Evolutionary conservation across 2,888 invertebrate species (phyloP), one percentile per base, ranked within the genome.

Genomic region (Venustoraphidia nigricollis): DNA sequence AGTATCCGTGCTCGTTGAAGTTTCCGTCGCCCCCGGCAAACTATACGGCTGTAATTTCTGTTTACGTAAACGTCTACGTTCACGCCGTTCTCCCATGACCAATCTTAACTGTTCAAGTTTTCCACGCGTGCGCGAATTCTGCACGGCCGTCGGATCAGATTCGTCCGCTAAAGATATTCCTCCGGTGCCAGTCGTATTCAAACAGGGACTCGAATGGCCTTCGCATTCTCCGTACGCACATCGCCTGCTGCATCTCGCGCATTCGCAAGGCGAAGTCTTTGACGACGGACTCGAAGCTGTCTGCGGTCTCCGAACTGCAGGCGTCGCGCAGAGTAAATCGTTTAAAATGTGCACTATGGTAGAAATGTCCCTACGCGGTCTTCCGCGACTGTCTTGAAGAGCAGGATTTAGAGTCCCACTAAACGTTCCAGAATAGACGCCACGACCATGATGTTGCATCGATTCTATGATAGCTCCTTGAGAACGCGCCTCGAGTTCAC

Each of bases 341-440:
- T 94, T 94, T 56, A 95, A 71, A 66, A 95, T 94, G 67, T 95
- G 94, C 56, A 94, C 91, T 54, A 95, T 93, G 42, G 94, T 95
- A 50, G 89, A 90, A 59, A 94, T 92, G 67, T 93, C 92, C 53
- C 93, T 79, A 63, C 92, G 88, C 45, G 94, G 94, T 57, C 90
- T 78, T 10, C 94, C 94, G 61, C 84, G 84, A 62, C 81, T 81
- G 67, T 94, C 94, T 69, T 94, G 94, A 44, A 93, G 73, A 41
- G 92, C 89, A 46, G 93, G 94, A 67, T 93, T 94, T 47, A 94
- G 66, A 13, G 93, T 94, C 47, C 94, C 94, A 62, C 92, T 93
- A 67, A 95, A 95, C 52, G 94, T 94, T 54, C 95, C 95, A 10
- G 93, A 94, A 69, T 93, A 95, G 53, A 94, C 90, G 58, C 93